Evolutionary conservation across 2,113 vertebrate genomes (phyloP), one percentile per base, ranked within the genome.

Genomic region (Phaethornis superciliosus): DNA sequence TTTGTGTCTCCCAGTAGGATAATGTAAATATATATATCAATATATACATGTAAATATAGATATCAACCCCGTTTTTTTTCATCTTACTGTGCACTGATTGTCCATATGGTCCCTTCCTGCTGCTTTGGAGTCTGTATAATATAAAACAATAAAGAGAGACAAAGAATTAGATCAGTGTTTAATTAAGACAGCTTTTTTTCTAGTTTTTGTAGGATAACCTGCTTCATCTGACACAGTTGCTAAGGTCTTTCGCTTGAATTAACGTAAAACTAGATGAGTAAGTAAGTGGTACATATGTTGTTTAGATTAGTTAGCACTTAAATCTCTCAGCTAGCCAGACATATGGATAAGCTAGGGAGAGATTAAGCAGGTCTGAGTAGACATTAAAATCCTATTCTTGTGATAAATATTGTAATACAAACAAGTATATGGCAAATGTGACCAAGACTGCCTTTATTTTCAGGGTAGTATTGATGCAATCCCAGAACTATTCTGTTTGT

Each of bases 231-330:
- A 47, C 77, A 83, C 74, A 85, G 2, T 33, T 58, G 68, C 47
- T 90, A 93, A 71, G 74, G 88, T 87, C 96, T 85, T 95, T 84
- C 79, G 77, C 68, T 88, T 95, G 74, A 78, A 84, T 95, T 93
- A 84, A 76, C 51, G 88, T 86, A 78, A 96, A 96, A 88, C 91
- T 10, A 58, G 79, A 81, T 84, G 86, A 97, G 46, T 68, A 93
- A 95, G 91, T 91, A 85, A 89, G 58, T 56, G 35, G 42, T 82
- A 71, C 80, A 94, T 87, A 91, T 88, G 69, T 88, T 89, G 35
- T 78, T 96, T 88, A 96, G 81, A 89, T 96, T 94, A 95, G 78
- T 85, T 88, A 70, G 33, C 56, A 59, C 81, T 92, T 94, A 96
- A 96, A 75, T 95, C 82, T 94, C 91, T 91, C 67, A 63, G 44